Conservation (phyloP, 2,888 invertebrate genomes). For the Xylophagus ater region DNA sequence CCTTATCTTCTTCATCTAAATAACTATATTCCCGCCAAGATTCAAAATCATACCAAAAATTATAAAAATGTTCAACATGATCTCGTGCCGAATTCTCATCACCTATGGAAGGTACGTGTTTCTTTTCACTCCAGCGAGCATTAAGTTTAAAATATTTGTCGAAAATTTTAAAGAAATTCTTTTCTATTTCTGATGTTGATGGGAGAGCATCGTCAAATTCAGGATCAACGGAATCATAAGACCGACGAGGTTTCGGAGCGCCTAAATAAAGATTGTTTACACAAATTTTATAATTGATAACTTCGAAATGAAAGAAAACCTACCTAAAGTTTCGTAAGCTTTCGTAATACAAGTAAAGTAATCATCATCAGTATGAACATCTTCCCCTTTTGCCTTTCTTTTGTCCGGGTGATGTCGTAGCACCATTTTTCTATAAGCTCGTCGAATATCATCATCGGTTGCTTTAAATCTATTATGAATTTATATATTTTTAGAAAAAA, state of each 20-base stretch:
- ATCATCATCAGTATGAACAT: conserved; percentile 81
- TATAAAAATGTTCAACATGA: conserved; percentile 88
- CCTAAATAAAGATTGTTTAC: conserved; percentile 40
- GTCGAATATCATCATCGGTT: conserved; percentile 84
- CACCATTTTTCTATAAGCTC: conserved; percentile 83
- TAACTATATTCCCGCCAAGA: conserved; percentile 99
- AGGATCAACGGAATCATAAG: conserved; percentile 96
- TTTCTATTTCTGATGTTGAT: conserved; percentile 59
- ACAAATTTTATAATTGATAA: conserved; percentile 27
- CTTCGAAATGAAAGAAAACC: conserved; percentile 22
- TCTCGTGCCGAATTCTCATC: conserved; percentile 64
- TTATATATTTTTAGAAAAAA: not conserved
- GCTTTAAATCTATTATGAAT: conserved; percentile 60
- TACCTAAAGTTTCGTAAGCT: conserved; percentile 85
- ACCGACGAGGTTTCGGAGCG: conserved; percentile 65
- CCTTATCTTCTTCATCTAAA: conserved; percentile 96
- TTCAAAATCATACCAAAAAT: conserved; percentile 97
- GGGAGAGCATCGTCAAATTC: conserved; percentile 85
- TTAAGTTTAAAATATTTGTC: conserved; percentile 62
- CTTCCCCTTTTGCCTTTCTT: conserved; percentile 80
- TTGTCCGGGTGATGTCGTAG: conserved; percentile 98
- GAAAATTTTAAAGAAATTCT: conserved; percentile 63
- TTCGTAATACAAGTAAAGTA: conserved; percentile 98
- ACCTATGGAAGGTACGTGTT: conserved; percentile 71
- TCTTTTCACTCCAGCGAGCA: conserved; percentile 83